Evolutionary conservation across 2,797 vertebrate species (phyloP), one percentile per base, ranked within the genome.

Genomic region (Lacerta viridis): DNA sequence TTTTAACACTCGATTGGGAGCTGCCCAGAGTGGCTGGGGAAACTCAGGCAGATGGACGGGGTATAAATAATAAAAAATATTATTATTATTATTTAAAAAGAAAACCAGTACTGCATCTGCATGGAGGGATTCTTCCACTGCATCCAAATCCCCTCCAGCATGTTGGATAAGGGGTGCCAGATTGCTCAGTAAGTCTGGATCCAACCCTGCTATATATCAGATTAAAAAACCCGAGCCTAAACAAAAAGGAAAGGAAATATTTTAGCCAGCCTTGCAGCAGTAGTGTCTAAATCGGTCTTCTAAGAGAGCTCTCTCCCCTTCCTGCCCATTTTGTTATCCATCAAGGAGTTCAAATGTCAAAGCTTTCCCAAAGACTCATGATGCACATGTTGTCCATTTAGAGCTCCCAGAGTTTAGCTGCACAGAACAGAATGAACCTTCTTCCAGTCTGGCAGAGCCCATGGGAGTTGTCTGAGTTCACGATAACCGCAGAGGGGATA

Each of bases 311-410:
- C 94, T 94, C 92, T 87, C 91, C 91, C 92, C 89, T 74, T 68
- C 87, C 46, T 46, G 17, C 75, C 33, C 76, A 3, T 90, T 90
- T 88, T 92, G 93, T 94, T 96, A 94, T 88, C 92, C 91, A 91
- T 89, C 83, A 85, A 87, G 86, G 89, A 95, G 94, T 96, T 96
- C 94, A 97, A 96, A 96, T 96, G 96, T 7, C 92, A 96, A 94
- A 89, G 90, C 91, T 97, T 97, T 97, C 96, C 97, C 96, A 97
- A 95, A 95, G 94, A 84, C 94, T 97, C 91, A 93, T 90, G 94
- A 93, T 85, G 85, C 92, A 93, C 93, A 95, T 93, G 91, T 94
- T 92, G 91, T 95, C 94, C 88, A 94, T 94, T 92, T 77, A 92
- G 95, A 74, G 88, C 92, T 92, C 95, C 93, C 93, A 95, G 90